A percentile compares a stretch with the other conserved stretches of the same genome.
Evolutionary conservation across 2,113 vertebrate species (phyloP).

Genomic region (Chamaetylas fuelleborni): DNA sequence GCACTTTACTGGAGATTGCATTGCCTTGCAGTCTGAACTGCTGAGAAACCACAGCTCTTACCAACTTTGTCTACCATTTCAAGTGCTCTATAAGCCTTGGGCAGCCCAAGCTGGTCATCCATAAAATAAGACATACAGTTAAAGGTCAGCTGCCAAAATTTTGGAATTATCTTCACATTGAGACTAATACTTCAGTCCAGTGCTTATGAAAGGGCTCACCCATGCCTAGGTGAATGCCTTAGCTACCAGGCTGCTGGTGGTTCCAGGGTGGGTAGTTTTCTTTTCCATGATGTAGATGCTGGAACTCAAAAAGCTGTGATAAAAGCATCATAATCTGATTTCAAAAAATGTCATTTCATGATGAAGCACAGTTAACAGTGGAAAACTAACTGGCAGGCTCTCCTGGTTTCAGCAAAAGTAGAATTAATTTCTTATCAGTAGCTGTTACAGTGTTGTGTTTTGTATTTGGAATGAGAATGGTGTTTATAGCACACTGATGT

Average conservation of each 20-base stretch:
- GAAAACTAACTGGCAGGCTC: background rate
- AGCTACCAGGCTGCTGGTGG: background rate
- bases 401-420: background rate
- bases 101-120: background rate
- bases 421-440: background rate
- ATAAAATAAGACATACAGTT: constrained; percentile 7
- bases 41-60: background rate
- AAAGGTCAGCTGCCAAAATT: background rate
- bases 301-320: background rate
- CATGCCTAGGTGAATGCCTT: background rate
- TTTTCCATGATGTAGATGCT: background rate
- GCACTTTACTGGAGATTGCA: background rate
- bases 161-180: background rate
- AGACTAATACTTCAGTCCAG: background rate
- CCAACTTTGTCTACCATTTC: background rate
- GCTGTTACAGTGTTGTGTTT: background rate
- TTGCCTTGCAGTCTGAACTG: background rate
- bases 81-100: background rate
- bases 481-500: background rate
- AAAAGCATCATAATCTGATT: background rate
- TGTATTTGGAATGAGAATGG: background rate
- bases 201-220: background rate
- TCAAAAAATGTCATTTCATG: background rate
- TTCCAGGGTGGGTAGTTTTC: background rate
- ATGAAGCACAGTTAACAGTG: background rate